Evolutionary conservation across 2,888 invertebrate genomes (phyloP), one percentile per base, ranked within the genome.

Genomic region (Diarsia rubi): DNA sequence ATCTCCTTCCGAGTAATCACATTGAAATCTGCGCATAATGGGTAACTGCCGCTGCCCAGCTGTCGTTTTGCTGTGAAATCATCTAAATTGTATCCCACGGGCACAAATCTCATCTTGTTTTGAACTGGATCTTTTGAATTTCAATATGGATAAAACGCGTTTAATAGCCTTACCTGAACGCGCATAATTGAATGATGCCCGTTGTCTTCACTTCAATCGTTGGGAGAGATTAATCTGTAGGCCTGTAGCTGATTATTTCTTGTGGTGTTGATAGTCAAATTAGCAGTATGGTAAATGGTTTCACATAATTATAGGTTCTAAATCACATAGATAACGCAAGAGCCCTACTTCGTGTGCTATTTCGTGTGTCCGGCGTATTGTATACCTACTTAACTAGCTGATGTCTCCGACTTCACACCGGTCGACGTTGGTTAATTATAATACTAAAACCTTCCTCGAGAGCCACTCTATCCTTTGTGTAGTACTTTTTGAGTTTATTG

Each of bases 1-100:
- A 94, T 94, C 94, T 93, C 92, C 90, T 94, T 95, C 94, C 88
- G 84, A 87, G 93, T 93, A 95, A 95, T 95, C 95, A 86, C 73
- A 90, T 88, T 89, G 88, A 84, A 91, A 90, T 95, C 94, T 92
- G 89, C 88, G 76, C 89, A 92, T 93, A 94, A 94, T 93, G 90
- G 88, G 86, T 81, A 81, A 80, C 88, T 87, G 91, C 91, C 91
- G 92, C 85, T 81, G 70, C 87, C 90, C 94, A 94, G 94, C 95
- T 95, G 95, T 95, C 89, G 94, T 92, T 93, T 93, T 90, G 91
- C 92, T 89, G 90, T 89, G 91, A 92, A 92, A 92, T 89, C 89
- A 88, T 91, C 92, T 90, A 94, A 95, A 95, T 95, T 94, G 91
- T 92, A 90, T 88, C 96, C 94, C 86, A 75, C 88, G 92, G 95